A percentile compares a stretch with the other conserved stretches of the same genome.
Conservation (phyloP, 2,113 vertebrate species). For the Balaeniceps rex region DNA sequence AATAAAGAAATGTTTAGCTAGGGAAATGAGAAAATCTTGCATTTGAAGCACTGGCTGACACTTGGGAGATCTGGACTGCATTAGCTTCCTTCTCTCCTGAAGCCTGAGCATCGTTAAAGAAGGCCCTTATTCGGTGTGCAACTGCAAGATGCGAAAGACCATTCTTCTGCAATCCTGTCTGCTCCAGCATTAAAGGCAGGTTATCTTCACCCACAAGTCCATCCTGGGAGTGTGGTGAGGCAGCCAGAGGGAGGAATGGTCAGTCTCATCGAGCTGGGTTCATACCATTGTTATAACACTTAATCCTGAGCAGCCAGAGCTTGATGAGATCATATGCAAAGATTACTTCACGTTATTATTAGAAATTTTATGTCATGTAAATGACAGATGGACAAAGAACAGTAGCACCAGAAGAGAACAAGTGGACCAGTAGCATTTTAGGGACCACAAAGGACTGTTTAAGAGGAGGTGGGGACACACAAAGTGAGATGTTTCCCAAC, state of each 20-base stretch:
- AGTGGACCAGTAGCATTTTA: neutral
- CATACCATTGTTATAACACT: neutral
- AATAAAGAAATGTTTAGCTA: neutral
- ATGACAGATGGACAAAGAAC: neutral
- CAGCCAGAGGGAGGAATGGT: neutral
- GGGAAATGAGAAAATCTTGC: neutral
- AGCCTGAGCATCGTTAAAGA: neutral
- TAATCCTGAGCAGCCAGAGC: neutral
- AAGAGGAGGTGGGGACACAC: neutral
- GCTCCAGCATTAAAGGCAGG: neutral
- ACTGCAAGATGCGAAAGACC: neutral
- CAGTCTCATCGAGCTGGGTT: neutral
- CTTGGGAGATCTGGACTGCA: neutral
- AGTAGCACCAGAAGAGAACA: neutral
- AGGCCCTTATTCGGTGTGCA: accelerated
- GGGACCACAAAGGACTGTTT: neutral
- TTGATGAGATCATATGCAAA: constrained; percentile 32
- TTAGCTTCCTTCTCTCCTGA: neutral
- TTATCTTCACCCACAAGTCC: neutral
- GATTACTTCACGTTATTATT: constrained; percentile 16
- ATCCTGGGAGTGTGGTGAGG: too few species aligned
- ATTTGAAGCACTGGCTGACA: neutral
- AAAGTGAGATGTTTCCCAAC: neutral
- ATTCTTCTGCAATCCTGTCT: neutral
- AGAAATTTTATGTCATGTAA: constrained; percentile 3